Base-by-base conservation (phyloP, 2,888 invertebrate genomes). In the Aphrophora alni region DNA sequence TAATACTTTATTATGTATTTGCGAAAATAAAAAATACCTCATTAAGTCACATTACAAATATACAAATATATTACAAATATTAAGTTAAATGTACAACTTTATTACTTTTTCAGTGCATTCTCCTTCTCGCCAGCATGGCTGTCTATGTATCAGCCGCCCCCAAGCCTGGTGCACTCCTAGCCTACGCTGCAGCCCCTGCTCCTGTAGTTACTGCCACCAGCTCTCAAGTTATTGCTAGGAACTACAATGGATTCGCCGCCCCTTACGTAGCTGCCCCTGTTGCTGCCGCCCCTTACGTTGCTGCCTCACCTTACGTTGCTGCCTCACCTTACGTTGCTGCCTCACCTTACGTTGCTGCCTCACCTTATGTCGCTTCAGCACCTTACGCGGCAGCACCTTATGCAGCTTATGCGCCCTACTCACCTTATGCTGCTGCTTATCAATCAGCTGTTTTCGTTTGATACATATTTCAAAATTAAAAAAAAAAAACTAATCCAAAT, bases 221-320 rank as follows among this genome's bases (percentile, higher is more conserved):
- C 21, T 14, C 75, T 17, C 38, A 78, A 51, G 59, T 78, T 21
- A 59, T 79, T 24, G 76, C 77, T 8, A 38, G 81, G 17, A 77
- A 77, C 59, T 78, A 77, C 77, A 80, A 82, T 75, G 82, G 82
- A 68, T 75, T 81, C 27, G 78, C 73, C 12, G 77, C 69, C 3
- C 59, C 59, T 59, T 59, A 59, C 21, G 59, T 21, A n/a, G 59
- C 59, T 21, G 59, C 59, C 10, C 59, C 59, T 5, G 5, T 21
- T 2, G 59, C 21, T 21, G 77, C 76, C 0, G 76, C 76, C 21
- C 77, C 77, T 21, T 72, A 76, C 17, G 76, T 78, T 76, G 70
- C 77, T 21, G 82, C 82, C 33, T 77, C 78, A 38, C 80, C 80
- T 24, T 78, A 78, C 75, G 74, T 77, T 24, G 74, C 79, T 12